Evolutionary conservation across 2,888 invertebrate species (phyloP).

Genomic region (Kryphioiulus occultus): DNA sequence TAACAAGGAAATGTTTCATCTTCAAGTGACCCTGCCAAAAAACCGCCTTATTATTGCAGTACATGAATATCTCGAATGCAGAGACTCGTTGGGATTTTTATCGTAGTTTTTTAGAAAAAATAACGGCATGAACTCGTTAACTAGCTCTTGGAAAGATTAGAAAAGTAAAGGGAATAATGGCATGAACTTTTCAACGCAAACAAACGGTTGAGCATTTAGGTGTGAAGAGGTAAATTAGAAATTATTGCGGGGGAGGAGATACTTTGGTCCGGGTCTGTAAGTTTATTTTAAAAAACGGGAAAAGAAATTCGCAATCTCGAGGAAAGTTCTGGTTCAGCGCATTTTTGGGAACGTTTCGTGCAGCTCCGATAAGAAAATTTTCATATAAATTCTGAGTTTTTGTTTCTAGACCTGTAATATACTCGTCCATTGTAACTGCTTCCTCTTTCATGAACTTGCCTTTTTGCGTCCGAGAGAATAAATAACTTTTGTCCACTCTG

Average conservation of each 20-base stretch:
- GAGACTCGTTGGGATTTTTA: too few relatives aligned
- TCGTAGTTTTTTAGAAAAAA: too few relatives aligned
- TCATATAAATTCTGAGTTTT: neutral
- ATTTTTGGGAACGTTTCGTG: neutral
- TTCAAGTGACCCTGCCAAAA: too few relatives aligned
- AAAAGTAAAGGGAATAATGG: neutral
- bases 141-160: neutral
- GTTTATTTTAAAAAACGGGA: neutral
- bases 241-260: neutral
- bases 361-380: slow-evolving; percentile 18
- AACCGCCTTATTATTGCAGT: too few relatives aligned
- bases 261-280: neutral
- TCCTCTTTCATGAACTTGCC: slow-evolving; percentile 12
- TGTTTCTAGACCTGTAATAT: neutral
- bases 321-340: slow-evolving; percentile 25
- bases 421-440: neutral
- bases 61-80: too few relatives aligned
- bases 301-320: neutral
- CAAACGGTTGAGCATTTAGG: neutral
- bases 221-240: neutral
- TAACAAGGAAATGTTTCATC: too few relatives aligned
- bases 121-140: too few relatives aligned
- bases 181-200: neutral
- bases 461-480: neutral
- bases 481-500: slow-evolving; percentile 29